Conservation (phyloP, 1,140 invertebrate genomes). For the Elysia chlorotica region DNA sequence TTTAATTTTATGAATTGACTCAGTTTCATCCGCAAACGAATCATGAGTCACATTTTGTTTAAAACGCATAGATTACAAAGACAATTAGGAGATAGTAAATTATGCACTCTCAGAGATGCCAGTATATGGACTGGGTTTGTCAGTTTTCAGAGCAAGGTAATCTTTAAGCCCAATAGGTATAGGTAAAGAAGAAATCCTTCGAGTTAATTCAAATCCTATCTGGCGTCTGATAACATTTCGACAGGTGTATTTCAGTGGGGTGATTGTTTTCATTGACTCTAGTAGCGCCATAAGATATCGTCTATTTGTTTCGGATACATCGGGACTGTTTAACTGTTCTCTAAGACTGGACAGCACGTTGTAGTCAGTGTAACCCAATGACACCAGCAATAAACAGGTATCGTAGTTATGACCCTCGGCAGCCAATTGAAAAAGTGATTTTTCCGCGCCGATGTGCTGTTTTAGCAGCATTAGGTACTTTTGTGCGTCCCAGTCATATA, state of each 20-base stretch:
- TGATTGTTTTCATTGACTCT: constrained; percentile 40
- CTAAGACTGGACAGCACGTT: constrained; percentile 38
- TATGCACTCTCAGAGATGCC: too few species aligned
- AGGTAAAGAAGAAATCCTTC: constrained; percentile 41
- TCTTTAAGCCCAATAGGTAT: constrained; percentile 50
- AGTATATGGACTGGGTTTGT: too few species aligned
- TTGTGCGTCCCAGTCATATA: constrained; percentile 53
- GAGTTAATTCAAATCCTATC: constrained; percentile 39
- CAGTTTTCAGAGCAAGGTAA: constrained; percentile 35
- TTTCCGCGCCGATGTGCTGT: constrained; percentile 43
- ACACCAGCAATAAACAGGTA: constrained; percentile 50
- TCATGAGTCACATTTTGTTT: too few species aligned
- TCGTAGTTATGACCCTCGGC: constrained; percentile 54
- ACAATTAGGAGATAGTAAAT: too few species aligned
- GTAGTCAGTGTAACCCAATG: constrained; percentile 49
- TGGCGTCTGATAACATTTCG: constrained; percentile 46
- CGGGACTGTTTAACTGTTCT: constrained; percentile 33
- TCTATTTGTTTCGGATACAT: constrained; percentile 34
- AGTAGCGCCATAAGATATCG: constrained; percentile 38
- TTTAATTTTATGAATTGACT: too few species aligned
- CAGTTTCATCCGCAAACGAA: too few species aligned
- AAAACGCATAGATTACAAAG: too few species aligned
- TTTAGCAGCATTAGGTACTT: constrained; percentile 53
- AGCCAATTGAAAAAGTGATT: constrained; percentile 53
- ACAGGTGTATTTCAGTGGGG: constrained; percentile 44